Percentiles rank a stretch among this genome's conserved stretches.
These are phyloP conservation scores for Benitochromis conjunctus DNA, from an alignment of 2,113 vertebrate species.

Conservation along the genomic window DNA sequence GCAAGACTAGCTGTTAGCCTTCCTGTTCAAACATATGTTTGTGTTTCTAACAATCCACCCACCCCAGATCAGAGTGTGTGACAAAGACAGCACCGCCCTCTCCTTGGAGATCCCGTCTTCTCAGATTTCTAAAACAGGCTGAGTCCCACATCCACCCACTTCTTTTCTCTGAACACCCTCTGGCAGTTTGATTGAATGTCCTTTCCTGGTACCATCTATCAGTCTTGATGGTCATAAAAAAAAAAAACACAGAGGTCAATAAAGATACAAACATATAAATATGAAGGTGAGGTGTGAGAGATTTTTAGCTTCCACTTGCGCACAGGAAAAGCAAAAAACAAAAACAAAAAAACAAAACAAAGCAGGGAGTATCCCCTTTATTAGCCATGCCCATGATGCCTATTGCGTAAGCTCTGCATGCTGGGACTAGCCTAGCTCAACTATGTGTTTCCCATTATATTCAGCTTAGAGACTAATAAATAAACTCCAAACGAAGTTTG, in stretches of 20 bases:
- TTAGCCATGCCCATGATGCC: neutral
- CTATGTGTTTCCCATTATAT: neutral
- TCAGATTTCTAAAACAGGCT: slow-evolving; percentile 27
- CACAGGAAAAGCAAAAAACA: neutral
- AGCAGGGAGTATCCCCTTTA: neutral
- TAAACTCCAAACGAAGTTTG: neutral
- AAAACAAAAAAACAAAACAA: neutral
- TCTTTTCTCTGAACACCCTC: neutral
- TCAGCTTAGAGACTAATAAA: neutral
- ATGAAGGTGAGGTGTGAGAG: neutral
- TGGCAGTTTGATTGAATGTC: neutral
- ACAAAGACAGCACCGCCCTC: slow-evolving; percentile 39
- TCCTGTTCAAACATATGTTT: slow-evolving; percentile 43
- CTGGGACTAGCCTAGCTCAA: neutral
- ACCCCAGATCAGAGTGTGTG: slow-evolving; percentile 11
- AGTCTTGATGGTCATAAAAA: neutral
- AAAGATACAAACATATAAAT: neutral
- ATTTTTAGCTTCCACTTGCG: neutral
- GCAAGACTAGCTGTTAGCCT: neutral
- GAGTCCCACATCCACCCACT: neutral
- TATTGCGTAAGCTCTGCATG: neutral
- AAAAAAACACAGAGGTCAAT: neutral
- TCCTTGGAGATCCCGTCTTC: slow-evolving; percentile 25
- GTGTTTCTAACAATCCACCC: slow-evolving; percentile 8
- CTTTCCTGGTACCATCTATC: neutral